Conservation (phyloP, 2,888 invertebrate species). For the Aphelenchoides bicaudatus region DNA sequence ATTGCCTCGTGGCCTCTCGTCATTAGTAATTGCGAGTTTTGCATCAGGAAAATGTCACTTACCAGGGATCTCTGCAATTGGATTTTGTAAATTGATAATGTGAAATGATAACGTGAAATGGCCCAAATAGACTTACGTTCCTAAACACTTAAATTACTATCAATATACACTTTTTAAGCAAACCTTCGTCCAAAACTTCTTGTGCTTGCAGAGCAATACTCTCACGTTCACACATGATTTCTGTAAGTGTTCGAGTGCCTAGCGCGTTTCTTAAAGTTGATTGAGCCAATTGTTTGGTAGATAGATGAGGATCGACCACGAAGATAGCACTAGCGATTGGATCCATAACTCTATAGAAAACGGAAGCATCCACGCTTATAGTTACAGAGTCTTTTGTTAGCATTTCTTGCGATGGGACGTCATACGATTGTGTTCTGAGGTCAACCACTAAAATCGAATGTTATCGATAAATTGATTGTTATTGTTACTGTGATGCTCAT, state of each 20-base stretch:
- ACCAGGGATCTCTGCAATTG: conserved; percentile 20
- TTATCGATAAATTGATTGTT: conserved; percentile 34
- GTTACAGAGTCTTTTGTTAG: conserved; percentile 61
- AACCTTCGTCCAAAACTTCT: conserved; percentile 54
- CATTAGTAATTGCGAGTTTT: too few species aligned
- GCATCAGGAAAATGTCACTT: too few species aligned
- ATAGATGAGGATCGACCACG: conserved; percentile 58
- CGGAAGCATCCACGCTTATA: conserved; percentile 57
- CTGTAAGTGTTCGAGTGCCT: conserved; percentile 56
- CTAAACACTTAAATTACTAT: conserved; percentile 27
- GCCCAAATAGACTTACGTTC: neutral
- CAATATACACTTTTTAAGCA: neutral
- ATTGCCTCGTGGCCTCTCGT: too few species aligned
- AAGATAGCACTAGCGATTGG: conserved; percentile 51
- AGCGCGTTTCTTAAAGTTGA: conserved; percentile 59
- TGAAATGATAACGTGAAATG: too few species aligned
- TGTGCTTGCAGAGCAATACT: conserved; percentile 57
- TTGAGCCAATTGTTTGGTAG: conserved; percentile 60
- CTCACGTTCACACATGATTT: conserved; percentile 61
- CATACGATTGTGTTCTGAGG: conserved; percentile 60
- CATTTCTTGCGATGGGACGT: conserved; percentile 63
- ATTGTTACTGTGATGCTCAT: conserved; percentile 33
- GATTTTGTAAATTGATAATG: too few species aligned
- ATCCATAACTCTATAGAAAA: conserved; percentile 50
- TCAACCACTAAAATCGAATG: conserved; percentile 40